A percentile compares a stretch with the other conserved stretches of the same genome.
Evolutionary conservation across 2,888 invertebrate species (phyloP).

Genomic region (Zele albiditarsus): DNA sequence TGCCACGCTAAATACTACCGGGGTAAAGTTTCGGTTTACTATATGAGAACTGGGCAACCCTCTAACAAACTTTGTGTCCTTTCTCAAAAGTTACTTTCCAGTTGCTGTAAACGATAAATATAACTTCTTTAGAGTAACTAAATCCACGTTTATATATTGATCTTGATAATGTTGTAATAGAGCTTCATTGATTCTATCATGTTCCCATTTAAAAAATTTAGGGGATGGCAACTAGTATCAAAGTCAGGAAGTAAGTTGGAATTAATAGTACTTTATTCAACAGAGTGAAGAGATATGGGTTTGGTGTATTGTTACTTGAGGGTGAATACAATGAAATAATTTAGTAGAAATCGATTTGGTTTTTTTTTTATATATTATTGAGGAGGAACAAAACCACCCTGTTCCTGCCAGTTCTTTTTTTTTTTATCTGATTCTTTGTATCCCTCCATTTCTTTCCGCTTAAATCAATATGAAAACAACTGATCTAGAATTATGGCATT

Average conservation of each 20-base stretch:
- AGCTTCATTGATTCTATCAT: not conserved
- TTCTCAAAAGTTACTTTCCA: not conserved
- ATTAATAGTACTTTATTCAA: too few species aligned
- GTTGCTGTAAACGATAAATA: slow-evolving; percentile 35
- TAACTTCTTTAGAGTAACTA: not conserved
- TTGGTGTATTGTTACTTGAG: too few species aligned
- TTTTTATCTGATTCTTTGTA: not conserved
- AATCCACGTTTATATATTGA: not conserved
- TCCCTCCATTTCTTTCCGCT: too few species aligned
- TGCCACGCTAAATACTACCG: slow-evolving; percentile 42
- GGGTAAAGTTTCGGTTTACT: slow-evolving; percentile 43
- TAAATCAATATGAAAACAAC: too few species aligned
- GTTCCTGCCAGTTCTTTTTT: not conserved
- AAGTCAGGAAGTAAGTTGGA: too few species aligned
- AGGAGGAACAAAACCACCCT: too few species aligned
- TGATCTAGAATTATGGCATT: too few species aligned
- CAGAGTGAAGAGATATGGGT: too few species aligned
- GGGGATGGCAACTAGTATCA: too few species aligned
- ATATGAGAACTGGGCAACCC: slow-evolving; percentile 28
- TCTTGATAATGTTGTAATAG: not conserved
- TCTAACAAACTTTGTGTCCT: slow-evolving; percentile 3
- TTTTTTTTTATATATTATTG: too few species aligned
- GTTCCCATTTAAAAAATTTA: not conserved
- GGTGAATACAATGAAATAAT: too few species aligned
- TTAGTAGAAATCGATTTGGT: too few species aligned